phyloP scores from a whole-genome alignment of 2,888 invertebrate species.

The Ethmia dodecea region DNA sequence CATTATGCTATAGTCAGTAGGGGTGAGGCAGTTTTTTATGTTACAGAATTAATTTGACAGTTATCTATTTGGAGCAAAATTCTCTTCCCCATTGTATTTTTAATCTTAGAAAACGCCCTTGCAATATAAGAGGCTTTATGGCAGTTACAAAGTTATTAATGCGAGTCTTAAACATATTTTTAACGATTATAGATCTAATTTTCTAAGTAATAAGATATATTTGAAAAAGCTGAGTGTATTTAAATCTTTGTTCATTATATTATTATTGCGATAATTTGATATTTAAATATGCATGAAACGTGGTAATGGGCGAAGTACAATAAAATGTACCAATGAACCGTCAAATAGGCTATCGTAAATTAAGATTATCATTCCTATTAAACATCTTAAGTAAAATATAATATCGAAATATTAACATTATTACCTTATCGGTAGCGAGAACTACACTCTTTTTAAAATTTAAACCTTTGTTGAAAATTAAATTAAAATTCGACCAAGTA shows the following conservation, averaged over 20 bases:
- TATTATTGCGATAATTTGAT: conserved; percentile 26
- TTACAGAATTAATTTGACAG: conserved; percentile 50
- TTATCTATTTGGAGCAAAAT: conserved; percentile 49
- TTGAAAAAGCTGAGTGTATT: not conserved
- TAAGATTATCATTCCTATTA: too few relatives aligned
- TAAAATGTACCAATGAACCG: conserved; percentile 16
- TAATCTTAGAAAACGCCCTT: conserved; percentile 49
- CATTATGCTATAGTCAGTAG: conserved; percentile 35
- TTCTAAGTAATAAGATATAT: not conserved
- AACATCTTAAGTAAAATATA: too few relatives aligned
- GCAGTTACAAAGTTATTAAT: conserved; percentile 16
- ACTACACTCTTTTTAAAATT: too few relatives aligned
- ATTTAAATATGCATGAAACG: conserved; percentile 22
- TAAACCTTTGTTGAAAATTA: too few relatives aligned
- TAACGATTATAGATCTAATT: not conserved
- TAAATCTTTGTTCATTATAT: conserved; percentile 13
- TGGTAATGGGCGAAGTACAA: conserved; percentile 23
- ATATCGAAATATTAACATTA: too few relatives aligned
- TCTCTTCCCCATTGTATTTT: conserved; percentile 26
- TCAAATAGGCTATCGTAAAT: too few relatives aligned
- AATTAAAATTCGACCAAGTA: too few relatives aligned
- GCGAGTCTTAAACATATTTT: not conserved
- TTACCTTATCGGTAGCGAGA: too few relatives aligned
- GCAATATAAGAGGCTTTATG: conserved; percentile 38
- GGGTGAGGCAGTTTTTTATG: conserved; percentile 47